Conservation (phyloP, 2,888 invertebrate genomes). For the Eurytoma californica region DNA sequence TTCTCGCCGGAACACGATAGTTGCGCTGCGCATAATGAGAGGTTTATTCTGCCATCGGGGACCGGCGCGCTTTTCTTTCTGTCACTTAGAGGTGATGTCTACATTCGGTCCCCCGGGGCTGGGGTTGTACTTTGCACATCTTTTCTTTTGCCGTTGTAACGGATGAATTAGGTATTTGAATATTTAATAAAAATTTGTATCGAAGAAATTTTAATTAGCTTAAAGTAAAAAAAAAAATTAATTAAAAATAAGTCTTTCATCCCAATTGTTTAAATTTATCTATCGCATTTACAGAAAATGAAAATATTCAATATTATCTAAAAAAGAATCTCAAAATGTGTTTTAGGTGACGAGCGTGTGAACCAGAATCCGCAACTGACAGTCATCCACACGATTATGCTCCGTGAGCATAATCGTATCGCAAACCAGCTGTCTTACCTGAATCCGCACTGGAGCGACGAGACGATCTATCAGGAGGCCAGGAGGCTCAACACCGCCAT, state of each 20-base stretch:
- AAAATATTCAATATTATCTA: neutral
- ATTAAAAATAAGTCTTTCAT: too few species aligned
- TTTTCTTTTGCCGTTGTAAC: too few species aligned
- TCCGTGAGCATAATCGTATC: conserved; percentile 88
- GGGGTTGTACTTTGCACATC: too few species aligned
- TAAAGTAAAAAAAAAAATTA: too few species aligned
- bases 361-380: conserved; percentile 88
- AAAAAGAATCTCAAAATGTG: too few species aligned
- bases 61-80: neutral
- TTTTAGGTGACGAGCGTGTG: conserved; percentile 83
- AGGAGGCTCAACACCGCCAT: conserved; percentile 85
- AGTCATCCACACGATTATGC: conserved; percentile 83
- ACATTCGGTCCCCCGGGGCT: too few species aligned
- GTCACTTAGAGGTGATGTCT: neutral
- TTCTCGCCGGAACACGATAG: neutral
- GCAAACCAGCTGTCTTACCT: conserved; percentile 79
- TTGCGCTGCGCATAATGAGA: conserved; percentile 2
- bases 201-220: too few species aligned
- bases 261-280: too few species aligned
- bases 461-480: conserved; percentile 84
- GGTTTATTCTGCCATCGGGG: neutral
- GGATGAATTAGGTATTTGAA: too few species aligned
- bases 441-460: conserved; percentile 87
- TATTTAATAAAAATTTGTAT: too few species aligned
- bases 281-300: neutral